Evolutionary conservation across 2,113 vertebrate genomes (phyloP).

Genomic region (Passerina amoena): DNA sequence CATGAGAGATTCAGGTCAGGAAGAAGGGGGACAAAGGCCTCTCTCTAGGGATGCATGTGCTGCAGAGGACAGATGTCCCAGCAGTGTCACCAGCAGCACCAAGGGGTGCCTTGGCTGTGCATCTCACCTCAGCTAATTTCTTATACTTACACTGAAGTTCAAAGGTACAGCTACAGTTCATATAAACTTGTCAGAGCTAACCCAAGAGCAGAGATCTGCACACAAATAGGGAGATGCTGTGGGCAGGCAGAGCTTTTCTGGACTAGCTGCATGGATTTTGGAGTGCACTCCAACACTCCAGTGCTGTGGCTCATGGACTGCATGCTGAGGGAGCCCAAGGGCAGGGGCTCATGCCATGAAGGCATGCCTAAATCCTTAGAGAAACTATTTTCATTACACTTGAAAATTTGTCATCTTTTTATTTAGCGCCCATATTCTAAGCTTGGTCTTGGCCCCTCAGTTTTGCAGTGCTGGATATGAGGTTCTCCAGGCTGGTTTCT

Average conservation of each 20-base stretch:
- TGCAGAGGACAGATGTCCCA: neutral
- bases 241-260: neutral
- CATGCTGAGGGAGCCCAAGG: neutral
- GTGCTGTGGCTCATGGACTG: accelerated
- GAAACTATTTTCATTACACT: neutral
- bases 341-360: neutral
- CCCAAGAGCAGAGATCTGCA: neutral
- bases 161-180: neutral
- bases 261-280: neutral
- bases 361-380: neutral
- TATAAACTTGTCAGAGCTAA: neutral
- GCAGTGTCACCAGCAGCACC: neutral
- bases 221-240: neutral
- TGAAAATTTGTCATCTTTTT: neutral
- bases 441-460: neutral
- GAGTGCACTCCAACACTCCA: neutral
- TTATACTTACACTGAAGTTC: neutral
- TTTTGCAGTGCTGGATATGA: neutral
- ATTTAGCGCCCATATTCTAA: neutral
- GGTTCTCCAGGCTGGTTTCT: neutral
- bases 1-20: neutral
- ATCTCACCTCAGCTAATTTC: neutral
- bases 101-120: neutral
- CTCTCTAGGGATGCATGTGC: neutral
- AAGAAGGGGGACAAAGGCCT: neutral